A percentile compares a stretch with the other conserved stretches of the same genome.
Conservation (phyloP, 1,140 invertebrate species). For the Oryzaephilus surinamensis region DNA sequence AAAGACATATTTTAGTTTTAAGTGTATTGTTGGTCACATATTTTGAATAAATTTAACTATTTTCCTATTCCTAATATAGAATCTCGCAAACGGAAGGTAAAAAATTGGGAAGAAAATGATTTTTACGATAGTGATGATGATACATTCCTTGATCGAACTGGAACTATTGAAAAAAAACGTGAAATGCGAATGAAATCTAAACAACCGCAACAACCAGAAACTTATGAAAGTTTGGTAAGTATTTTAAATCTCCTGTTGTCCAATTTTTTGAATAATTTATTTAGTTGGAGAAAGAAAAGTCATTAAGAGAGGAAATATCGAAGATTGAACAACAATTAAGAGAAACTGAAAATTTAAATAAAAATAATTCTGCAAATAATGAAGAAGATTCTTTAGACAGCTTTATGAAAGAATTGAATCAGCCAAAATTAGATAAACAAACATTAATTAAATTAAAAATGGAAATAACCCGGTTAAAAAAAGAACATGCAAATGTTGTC, state of each 20-base stretch:
- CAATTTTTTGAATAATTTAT: neutral
- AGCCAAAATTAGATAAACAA: slow-evolving; percentile 39
- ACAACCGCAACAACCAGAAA: slow-evolving; percentile 50
- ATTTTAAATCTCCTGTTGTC: neutral
- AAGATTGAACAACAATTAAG: slow-evolving; percentile 41
- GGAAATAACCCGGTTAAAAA: slow-evolving; percentile 55
- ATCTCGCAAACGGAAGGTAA: slow-evolving; percentile 56
- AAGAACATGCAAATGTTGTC: slow-evolving; percentile 55
- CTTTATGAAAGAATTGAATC: slow-evolving; percentile 56
- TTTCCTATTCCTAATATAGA: slow-evolving; percentile 32
- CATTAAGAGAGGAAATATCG: slow-evolving; percentile 34
- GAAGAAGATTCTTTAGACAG: slow-evolving; percentile 58
- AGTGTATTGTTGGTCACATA: neutral
- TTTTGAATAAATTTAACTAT: too few relatives aligned
- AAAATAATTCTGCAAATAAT: slow-evolving; percentile 31
- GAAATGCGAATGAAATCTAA: slow-evolving; percentile 65
- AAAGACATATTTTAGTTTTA: slow-evolving; percentile 16
- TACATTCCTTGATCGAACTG: slow-evolving; percentile 89
- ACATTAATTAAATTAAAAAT: slow-evolving; percentile 41
- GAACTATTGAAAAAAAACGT: slow-evolving; percentile 81
- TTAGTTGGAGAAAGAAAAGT: slow-evolving; percentile 58
- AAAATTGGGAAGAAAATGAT: slow-evolving; percentile 80
- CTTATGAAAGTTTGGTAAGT: slow-evolving; percentile 70
- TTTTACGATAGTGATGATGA: slow-evolving; percentile 97
- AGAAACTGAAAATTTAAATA: slow-evolving; percentile 22